A percentile compares a stretch with the other conserved stretches of the same genome.
phyloP scores from a whole-genome alignment of 2,888 invertebrate species.

The Podotricha telesiphe region DNA sequence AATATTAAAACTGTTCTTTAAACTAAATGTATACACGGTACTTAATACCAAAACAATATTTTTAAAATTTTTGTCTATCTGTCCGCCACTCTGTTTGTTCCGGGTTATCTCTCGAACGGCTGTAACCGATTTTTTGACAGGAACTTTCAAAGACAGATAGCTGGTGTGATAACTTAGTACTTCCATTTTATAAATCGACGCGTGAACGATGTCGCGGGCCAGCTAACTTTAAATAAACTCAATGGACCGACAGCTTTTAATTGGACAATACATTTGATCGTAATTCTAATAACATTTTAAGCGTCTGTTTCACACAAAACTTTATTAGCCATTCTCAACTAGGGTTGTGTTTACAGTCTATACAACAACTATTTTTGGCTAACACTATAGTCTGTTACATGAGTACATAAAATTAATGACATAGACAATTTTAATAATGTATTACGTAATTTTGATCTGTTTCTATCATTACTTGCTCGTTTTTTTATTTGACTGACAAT shows the following conservation, averaged over 20 bases:
- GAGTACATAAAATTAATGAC: constrained; percentile 26
- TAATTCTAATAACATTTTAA: constrained; percentile 26
- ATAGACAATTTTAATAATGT: not conserved
- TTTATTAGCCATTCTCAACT: constrained; percentile 50
- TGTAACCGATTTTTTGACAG: too few species aligned
- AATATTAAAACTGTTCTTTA: too few species aligned
- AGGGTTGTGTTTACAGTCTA: constrained; percentile 34
- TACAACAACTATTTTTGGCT: constrained; percentile 33
- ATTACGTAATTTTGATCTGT: constrained; percentile 2
- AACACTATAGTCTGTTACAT: not conserved
- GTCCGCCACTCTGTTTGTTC: too few species aligned
- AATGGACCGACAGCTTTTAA: constrained; percentile 2
- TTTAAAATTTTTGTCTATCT: too few species aligned
- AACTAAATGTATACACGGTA: too few species aligned
- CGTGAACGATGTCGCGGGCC: too few species aligned
- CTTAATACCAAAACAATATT: too few species aligned
- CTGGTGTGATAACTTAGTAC: too few species aligned
- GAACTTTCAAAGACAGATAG: too few species aligned
- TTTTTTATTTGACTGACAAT: too few species aligned
- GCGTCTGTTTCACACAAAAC: constrained; percentile 54
- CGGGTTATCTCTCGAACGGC: too few species aligned
- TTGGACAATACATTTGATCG: not conserved
- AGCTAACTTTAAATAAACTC: not conserved
- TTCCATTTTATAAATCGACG: too few species aligned
- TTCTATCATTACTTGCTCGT: not conserved